A percentile compares a stretch with the other conserved stretches of the same genome.
These are phyloP conservation scores for Mesodorylaimus sp. DNA, from an alignment of 2,888 invertebrate genomes.

Conservation along the genomic window DNA sequence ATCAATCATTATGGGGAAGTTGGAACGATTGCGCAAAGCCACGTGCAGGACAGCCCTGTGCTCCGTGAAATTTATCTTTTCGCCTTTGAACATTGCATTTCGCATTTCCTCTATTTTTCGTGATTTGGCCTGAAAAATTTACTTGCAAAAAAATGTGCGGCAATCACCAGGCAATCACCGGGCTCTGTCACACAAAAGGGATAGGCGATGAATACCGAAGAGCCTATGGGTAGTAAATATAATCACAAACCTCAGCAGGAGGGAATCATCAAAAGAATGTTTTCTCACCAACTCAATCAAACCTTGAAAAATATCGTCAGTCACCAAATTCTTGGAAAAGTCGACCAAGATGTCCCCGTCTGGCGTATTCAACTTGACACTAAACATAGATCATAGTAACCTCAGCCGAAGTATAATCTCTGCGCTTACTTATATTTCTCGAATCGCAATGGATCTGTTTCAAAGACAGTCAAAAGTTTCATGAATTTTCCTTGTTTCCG, in stretches of 20 bases:
- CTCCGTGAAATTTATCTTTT: slow-evolving; percentile 93
- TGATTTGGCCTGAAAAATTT: slow-evolving; percentile 41
- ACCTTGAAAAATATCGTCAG: slow-evolving; percentile 51
- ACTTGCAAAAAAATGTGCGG: not conserved
- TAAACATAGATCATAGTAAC: slow-evolving; percentile 30
- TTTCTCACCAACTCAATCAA: slow-evolving; percentile 63
- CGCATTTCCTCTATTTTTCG: slow-evolving; percentile 66
- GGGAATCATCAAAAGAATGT: slow-evolving; percentile 5
- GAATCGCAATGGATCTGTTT: slow-evolving; percentile 59
- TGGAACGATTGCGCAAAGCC: slow-evolving; percentile 69
- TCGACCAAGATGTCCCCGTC: slow-evolving; percentile 83
- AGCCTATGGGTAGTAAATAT: no score
- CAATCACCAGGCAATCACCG: no score
- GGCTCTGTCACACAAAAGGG: no score
- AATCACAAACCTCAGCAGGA: not conserved
- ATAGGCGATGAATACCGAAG: no score
- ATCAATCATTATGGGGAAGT: slow-evolving; percentile 57
- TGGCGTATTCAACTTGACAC: slow-evolving; percentile 55
- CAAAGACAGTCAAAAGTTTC: slow-evolving; percentile 62
- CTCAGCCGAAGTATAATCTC: no score
- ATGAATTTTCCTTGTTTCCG: slow-evolving; percentile 51
- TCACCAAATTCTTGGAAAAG: slow-evolving; percentile 85
- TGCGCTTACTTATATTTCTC: slow-evolving; percentile 75
- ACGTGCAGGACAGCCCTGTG: slow-evolving; percentile 81
- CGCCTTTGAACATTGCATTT: slow-evolving; percentile 75